A percentile compares a stretch with the other conserved stretches of the same genome.
Evolutionary conservation across 2,888 invertebrate species (phyloP).

Genomic region (Neoaliturus tenellus): DNA sequence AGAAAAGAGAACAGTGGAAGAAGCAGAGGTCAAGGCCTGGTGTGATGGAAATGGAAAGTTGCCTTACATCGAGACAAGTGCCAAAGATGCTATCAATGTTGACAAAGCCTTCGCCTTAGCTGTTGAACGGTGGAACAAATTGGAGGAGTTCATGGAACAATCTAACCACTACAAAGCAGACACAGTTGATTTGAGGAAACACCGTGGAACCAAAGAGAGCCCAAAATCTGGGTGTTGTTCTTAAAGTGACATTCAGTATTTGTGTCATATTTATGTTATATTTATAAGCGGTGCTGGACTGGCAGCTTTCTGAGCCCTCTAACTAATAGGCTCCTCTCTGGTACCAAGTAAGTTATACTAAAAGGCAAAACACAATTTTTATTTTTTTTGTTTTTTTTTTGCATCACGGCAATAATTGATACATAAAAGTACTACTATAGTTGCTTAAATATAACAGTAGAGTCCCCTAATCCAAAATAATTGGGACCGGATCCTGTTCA

Average conservation of each 20-base stretch:
- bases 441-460: no score
- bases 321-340: no score
- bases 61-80: conserved; percentile 93
- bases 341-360: no score
- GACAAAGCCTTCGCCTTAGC: conserved; percentile 91
- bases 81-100: conserved; percentile 93
- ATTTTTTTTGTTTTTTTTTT: no score
- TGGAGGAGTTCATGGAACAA: conserved; percentile 74
- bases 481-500: no score
- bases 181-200: conserved; percentile 71
- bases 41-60: conserved; percentile 88
- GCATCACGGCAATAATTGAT: no score
- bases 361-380: no score
- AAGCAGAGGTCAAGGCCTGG: conserved; percentile 88
- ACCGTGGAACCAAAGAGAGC: neutral
- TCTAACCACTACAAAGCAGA: conserved; percentile 72
- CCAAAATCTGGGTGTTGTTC: conserved; percentile 35
- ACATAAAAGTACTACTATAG: no score
- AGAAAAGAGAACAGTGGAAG: conserved; percentile 82
- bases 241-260: neutral
- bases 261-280: no score
- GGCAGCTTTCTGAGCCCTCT: no score
- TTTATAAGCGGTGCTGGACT: no score
- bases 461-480: no score
- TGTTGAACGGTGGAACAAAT: conserved; percentile 80